Evolutionary conservation across 2,888 invertebrate genomes (phyloP), one percentile per base, ranked within the genome.

Genomic region (Heliconius erato): DNA sequence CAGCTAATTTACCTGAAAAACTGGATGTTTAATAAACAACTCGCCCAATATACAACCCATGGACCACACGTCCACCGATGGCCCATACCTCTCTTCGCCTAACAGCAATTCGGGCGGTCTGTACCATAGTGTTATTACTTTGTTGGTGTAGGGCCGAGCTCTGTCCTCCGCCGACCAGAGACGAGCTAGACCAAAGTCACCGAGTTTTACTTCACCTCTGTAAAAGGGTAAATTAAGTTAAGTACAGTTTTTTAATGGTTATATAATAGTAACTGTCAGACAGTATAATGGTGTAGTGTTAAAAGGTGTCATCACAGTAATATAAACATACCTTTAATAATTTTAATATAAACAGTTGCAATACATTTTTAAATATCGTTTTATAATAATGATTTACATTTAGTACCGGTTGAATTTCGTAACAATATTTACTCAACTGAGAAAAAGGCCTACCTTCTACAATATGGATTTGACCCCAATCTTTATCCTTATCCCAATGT

Each of bases 11-110:
- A 98, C 99, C 97, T 98, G 99, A 94, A 99, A 99, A 74, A 99
- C 96, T 0, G 99, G 99, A 89, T 98, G 98, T 91, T 99, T 99
- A 74, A 98, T 97, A 95, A 99, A 99, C 84, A 99, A 96, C 96
- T 99, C 99, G 16, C 99, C 99, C 77, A 99, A 96, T 88, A 99
- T 99, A 92, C 99, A 99, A 89, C 99, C 99, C 95, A 99, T 99
- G 91, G 99, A 99, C 99, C 99, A 99, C 12, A 99, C 99, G 94
- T 99, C 99, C 84, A 99, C 99, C 0, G 99, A 98, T 0, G 99
- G 99, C 0, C 99, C 99, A 92, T 99, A 99, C 14, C 97, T 97
- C 95, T 99, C 99, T 96, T 99, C 99, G 6, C 99, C 99, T 59
- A 99, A 96, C 85, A 99, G 95, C 84, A 99, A 96, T 92, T 99